Base-by-base conservation (phyloP, 2,888 invertebrate species). In the Drosophila prolongata region DNA sequence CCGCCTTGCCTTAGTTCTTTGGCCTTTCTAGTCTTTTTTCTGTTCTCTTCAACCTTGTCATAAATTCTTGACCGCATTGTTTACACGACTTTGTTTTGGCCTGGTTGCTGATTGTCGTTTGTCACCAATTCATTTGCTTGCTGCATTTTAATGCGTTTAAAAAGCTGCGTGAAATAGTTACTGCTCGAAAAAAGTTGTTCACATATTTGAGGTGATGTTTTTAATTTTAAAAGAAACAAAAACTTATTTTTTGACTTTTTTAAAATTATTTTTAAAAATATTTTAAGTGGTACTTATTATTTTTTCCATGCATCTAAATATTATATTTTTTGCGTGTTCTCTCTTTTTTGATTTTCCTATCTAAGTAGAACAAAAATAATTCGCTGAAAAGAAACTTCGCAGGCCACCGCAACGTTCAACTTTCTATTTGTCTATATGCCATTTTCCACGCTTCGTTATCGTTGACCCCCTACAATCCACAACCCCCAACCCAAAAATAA, bases 31-130 rank as follows among this genome's bases (percentile, higher is more conserved):
- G 57, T 24, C 35, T 57, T 53, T 30, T 60, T 47, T 44, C 3
- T 24, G 24, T 56, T 52, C 19, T 44, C 49, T 56, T 43, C 76
- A 88, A 89, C 87, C 87, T 89, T 87, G 87, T 69, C 79, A 86
- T 80, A 78, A 89, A 87, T 87, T 78, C 81, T 81, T 89, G 89
- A 89, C 89, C 85, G 87, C 76, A 84, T 87, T 84, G 79, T 78
- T 77, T 56, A 38, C 46, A 60, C 47, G 76, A 64, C 67, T 80
- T 72, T 71, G 64, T 55, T 67, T 71, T 73, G 65, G 56, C 47
- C 52, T 30, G 72, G 42, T 64, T 55, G 61, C 54, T 55, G 60
- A 71, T 53, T 60, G 55, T 38, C 52, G 67, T 55, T 69, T 76
- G 77, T 74, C 65, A 69, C 79, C 74, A 69, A 50, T 75, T 69